Evolutionary conservation across 2,797 vertebrate species (phyloP), one percentile per base, ranked within the genome.

Genomic region (Sternotherus odoratus): DNA sequence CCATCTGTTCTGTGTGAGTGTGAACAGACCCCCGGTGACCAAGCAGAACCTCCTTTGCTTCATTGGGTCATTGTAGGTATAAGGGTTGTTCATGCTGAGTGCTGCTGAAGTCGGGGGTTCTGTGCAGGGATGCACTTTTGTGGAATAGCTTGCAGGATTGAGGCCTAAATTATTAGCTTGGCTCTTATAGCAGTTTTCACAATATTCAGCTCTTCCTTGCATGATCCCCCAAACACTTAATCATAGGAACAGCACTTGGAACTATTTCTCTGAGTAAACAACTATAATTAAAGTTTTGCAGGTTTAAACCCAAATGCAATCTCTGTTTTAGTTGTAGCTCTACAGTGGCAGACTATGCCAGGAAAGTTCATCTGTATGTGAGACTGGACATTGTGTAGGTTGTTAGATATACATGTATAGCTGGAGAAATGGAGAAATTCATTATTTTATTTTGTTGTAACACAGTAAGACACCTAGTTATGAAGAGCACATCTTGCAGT

Each of bases 211-310:
- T 89, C 74, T 75, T 79, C 53, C 2, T 0, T 46, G 85, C 54
- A 19, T 54, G 33, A 30, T 92, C 80, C 1, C 6, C 82, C 86
- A 92, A 97, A 91, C 85, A 86, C 26, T 84, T 87, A 48, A 83
- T 92, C 43, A 43, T 51, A 43, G 79, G 77, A 93, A 81, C 6
- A 90, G n/a, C 36, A 30, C 88, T 92, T 88, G 78, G 51, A 86
- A 74, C n/a, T 92, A 56, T 54, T 94, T 3, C 26, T 36, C 39
- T 85, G 21, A 86, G 66, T 81, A 88, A 87, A 90, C 88, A 74
- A 93, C 63, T 90, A 43, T 50, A 8, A 83, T 92, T 83, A 81
- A 86, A 91, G 92, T 84, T 86, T 51, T 92, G 57, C 66, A 91
- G 85, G 78, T 69, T 39, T 63, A 74, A 54, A 23, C 78, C 51